Base-by-base conservation (phyloP, 1,140 invertebrate species). In the Anastrepha ludens region DNA sequence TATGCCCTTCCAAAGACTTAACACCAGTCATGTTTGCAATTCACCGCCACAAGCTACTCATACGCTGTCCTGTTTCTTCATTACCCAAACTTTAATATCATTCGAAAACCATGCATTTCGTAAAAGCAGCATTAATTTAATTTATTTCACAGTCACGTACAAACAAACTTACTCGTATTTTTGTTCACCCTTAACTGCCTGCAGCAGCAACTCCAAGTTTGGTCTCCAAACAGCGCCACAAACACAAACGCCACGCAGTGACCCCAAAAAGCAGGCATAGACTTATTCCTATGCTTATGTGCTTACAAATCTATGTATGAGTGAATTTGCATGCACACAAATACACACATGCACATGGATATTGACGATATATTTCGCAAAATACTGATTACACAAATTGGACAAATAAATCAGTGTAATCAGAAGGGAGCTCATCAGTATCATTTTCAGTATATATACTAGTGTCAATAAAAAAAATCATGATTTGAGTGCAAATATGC, bases 321-420 rank as follows among this genome's bases (percentile, higher is more conserved):
- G 13, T 39, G 65, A 11, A 39, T 67, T 9, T 67, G 11, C 67
- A n/a, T 47, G 11, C 50, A 55, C 11, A 55, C 50, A 29, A 29
- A n/a, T 44, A 15, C 13, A n/a, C n/a, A n/a, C n/a, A 70, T 7
- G 15, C 60, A n/a, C 1, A 62, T 62, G 60, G 41, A 74, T 39
- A 41, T 74, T 47, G 67, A 17, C 41, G 67, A 74, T 13, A 74
- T 74, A 74, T 74, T n/a, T 47, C 5, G 7, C 41, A 74, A 74
- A 74, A 74, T 44, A 47, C 15, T 0, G 11, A 74, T 47, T 74
- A 44, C 67, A 15, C 39, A 74, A 74, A 74, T 74, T 74, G 67
- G 11, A 17, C 67, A 74, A 74, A 74, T 74, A 74, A 74, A 74
- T 74, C 67, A 74, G 15, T 39, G 67, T n/a, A 74, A 74, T 74